These are phyloP conservation scores for Tanypteryx hageni DNA, from an alignment of 2,888 invertebrate species.

Conservation along the genomic window DNA sequence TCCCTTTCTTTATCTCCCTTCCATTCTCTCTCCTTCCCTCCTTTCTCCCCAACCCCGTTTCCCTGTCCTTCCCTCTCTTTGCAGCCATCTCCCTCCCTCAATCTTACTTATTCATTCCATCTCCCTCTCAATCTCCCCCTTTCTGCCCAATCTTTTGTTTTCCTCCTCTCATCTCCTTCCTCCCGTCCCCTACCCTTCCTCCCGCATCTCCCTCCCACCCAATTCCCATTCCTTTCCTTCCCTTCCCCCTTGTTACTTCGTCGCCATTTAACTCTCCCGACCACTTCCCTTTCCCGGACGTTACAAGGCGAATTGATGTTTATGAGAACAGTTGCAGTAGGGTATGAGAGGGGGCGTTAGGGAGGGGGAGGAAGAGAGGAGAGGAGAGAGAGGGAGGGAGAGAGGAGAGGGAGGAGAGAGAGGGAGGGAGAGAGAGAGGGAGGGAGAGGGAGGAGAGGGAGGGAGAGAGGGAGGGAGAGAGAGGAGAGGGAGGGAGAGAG, in stretches of 20 bases:
- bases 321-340: neutral
- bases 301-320: slow-evolving; percentile 9
- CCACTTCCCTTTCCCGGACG: slow-evolving; percentile 1
- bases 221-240: neutral
- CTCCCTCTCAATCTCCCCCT: too few relatives aligned
- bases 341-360: neutral
- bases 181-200: neutral
- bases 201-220: neutral
- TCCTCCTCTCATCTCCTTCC: neutral
- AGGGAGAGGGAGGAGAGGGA: neutral
- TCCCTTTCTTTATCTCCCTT: too few relatives aligned
- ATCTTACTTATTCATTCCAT: too few relatives aligned
- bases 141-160: neutral
- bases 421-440: neutral
- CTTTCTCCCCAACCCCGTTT: too few relatives aligned
- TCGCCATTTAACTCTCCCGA: neutral
- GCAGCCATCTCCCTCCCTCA: too few relatives aligned
- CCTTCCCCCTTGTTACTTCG: neutral
- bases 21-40: too few relatives aligned
- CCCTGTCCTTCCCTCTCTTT: too few relatives aligned
- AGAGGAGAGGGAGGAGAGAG: too few relatives aligned
- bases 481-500: neutral
- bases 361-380: neutral
- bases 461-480: too few relatives aligned
- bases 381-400: too few relatives aligned